Percentiles rank a stretch among this genome's conserved stretches.
Evolutionary conservation across 1,140 invertebrate species (phyloP).

Genomic region (Meteorus sp.): DNA sequence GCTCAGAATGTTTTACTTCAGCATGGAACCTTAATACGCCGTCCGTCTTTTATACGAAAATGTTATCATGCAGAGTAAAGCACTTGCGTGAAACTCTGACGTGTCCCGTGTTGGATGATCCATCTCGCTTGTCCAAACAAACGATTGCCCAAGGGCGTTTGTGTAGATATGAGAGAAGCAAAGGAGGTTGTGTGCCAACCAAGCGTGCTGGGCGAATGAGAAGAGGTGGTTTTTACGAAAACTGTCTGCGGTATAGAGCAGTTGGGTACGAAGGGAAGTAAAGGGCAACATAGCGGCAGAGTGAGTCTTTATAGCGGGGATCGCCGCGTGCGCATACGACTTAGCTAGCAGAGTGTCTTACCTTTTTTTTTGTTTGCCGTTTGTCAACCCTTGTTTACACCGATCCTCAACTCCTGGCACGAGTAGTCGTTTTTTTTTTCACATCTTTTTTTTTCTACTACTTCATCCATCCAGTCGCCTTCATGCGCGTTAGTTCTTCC

Average conservation of each 20-base stretch:
- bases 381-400: conserved; percentile 50
- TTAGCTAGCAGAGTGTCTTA: not conserved
- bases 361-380: conserved; percentile 41
- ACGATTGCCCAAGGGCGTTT: conserved; percentile 10
- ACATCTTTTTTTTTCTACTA: conserved; percentile 12
- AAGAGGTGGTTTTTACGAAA: conserved; percentile 21
- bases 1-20: not conserved
- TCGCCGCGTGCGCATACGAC: too few species aligned
- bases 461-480: conserved; percentile 12
- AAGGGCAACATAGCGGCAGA: too few species aligned
- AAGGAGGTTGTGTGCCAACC: not conserved
- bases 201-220: not conserved
- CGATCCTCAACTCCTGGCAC: conserved; percentile 15
- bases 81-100: conserved; percentile 1
- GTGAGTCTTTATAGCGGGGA: too few species aligned
- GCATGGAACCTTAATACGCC: not conserved
- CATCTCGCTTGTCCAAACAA: conserved; percentile 29
- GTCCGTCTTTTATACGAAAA: conserved; percentile 12
- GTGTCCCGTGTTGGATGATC: conserved; percentile 8
- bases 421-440: not conserved
- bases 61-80: conserved; percentile 16
- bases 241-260: conserved; percentile 9
- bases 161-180: too few species aligned
- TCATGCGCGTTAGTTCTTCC: not conserved
- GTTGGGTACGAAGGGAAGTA: conserved; percentile 1